Evolutionary conservation across 2,888 invertebrate genomes (phyloP), one percentile per base, ranked within the genome.

Genomic region (Tiphia femorata): DNA sequence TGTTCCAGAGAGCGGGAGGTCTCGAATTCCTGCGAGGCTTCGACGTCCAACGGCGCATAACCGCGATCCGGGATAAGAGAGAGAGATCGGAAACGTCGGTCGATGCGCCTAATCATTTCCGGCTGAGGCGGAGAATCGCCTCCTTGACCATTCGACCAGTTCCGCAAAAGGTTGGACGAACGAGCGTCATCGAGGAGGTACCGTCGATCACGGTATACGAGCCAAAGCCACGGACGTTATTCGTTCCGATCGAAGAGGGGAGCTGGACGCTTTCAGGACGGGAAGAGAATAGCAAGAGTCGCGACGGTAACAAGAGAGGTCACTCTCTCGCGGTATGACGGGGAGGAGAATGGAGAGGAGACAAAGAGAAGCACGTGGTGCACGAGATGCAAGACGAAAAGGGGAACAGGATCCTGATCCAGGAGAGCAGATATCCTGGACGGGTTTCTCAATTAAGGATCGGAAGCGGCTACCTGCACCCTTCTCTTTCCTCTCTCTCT

Each of bases 381-480:
- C 42, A 42, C 42, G 29, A 48, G 54, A 54, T 48, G 17, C 16
- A 51, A 10, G 23, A 52, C 16, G 21, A 42, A 25, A 21, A 4
- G 20, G 46, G 33, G 38, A 49, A 16, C 6, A 42, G 16, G 44
- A 30, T 49, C 29, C 37, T 41, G 58, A 58, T 66, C 64, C 53
- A 67, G 65, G 60, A 51, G n/a, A n/a, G 25, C 52, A 61, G 70
- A 63, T 71, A 71, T 64, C 60, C 61, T 59, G 57, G 30, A n/a
- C 47, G 54, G 33, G 58, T 55, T 67, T 71, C 69, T 66, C 70
- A 71, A 72, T 72, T 73, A 69, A 59, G 53, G 59, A 70, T 73
- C 66, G 62, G 64, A 72, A 61, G 73, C 67, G 43, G 56, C 63
- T 66, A 72, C 66, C 68, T 59, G 59, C 55, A 41, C 57, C 27